These are phyloP conservation scores for Blennius ocellaris DNA, from an alignment of 2,113 vertebrate species.

Conservation along the genomic window DNA sequence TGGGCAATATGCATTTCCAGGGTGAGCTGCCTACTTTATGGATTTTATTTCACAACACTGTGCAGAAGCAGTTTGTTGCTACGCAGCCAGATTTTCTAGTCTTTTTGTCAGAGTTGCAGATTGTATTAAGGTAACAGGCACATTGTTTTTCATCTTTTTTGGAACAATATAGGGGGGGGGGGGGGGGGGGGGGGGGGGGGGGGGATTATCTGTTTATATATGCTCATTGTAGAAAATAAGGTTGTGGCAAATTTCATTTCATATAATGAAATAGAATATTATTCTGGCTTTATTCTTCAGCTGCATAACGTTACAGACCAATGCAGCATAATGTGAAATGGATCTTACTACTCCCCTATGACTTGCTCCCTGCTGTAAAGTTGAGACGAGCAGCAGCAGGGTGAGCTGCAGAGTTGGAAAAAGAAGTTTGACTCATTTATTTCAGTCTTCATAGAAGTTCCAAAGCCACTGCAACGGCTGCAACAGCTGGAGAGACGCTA, in stretches of 20 bases:
- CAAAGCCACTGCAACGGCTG: too few species aligned
- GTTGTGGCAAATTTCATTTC: not conserved
- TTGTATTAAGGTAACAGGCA: not conserved
- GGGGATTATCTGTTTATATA: not conserved
- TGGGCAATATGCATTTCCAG: not conserved
- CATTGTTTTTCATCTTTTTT: not conserved
- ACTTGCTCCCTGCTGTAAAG: slow-evolving; percentile 4
- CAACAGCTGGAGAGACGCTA: too few species aligned
- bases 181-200: too few species aligned
- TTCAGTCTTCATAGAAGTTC: not conserved
- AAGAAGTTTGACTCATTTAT: not conserved
- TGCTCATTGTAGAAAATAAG: not conserved
- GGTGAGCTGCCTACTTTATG: not conserved
- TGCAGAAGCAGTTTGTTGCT: not conserved
- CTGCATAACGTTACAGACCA: slow-evolving; percentile 1
- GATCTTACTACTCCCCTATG: not conserved
- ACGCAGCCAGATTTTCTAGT: not conserved
- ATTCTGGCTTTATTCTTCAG: not conserved
- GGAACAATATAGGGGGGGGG: too few species aligned
- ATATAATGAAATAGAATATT: not conserved
- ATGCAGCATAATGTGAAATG: slow-evolving; percentile 26
- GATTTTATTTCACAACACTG: not conserved
- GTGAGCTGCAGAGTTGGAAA: not conserved
- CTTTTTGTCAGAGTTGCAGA: not conserved
- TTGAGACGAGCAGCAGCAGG: slow-evolving; percentile 4